Base-by-base conservation (phyloP, 2,888 invertebrate species). In the Tillus elongatus region DNA sequence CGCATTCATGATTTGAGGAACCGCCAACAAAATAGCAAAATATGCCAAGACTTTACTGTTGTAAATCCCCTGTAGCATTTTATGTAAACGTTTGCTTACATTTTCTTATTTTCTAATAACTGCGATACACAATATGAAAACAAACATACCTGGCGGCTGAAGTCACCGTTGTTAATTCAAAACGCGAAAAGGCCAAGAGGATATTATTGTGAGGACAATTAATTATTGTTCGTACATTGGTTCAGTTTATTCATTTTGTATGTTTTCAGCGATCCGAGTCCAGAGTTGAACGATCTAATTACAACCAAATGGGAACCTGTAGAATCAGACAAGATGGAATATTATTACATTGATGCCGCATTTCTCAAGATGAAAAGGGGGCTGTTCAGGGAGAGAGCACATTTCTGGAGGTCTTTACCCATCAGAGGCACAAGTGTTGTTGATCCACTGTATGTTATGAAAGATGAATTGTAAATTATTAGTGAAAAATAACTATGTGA, bases 251-350 rank as follows among this genome's bases (percentile, higher is more conserved):
- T 35, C 13, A 13, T 35, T 43, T 40, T 36, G 41, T 39, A 35
- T 41, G 30, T 31, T 69, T 70, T 15, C 55, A 83, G 84, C 33
- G 73, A 83, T 61, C 84, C 84, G 1, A 82, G 73, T 8, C 69
- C 79, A 1, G 62, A 72, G 11, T 53, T 68, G 2, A 63, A 63
- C 4, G 45, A 57, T 2, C 39, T 68, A 10, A 56, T 64, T 13
- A 58, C 63, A 8, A 45, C 68, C 0, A 70, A 70, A 45, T 85
- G 84, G 83, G 56, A 66, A 16, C 72, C 78, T 9, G 70, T 74
- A 0, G 63, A 64, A 4, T 57, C 66, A 2, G 51, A 52, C 51
- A 35, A 50, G 37, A 69, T 70, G 68, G 79, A 73, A 59, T 78
- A 77, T 45, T 61, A 67, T 26, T 52, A 57, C 41, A 67, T 77